Base-by-base conservation (phyloP, 1,140 invertebrate species). In the Trinorchestia longiramus region DNA sequence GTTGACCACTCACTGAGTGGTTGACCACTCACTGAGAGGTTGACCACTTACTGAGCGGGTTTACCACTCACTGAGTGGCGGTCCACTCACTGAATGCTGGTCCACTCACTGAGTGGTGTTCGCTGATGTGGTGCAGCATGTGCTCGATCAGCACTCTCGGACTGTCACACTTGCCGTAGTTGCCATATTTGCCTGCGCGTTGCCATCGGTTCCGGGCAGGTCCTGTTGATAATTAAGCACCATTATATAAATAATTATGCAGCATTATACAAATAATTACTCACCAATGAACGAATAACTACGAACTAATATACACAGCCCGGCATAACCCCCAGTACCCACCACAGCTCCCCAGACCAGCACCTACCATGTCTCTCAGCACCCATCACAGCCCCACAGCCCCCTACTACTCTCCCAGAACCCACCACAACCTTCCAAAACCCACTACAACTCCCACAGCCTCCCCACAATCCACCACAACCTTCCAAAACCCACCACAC, bases 111-210 rank as follows among this genome's bases (percentile, higher is more conserved):
- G 96, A 95, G 95, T 97, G 97, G 44, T 95, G 96, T 43, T 97
- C 96, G n/a, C 96, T 57, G 77, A 98, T 97, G 87, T 97, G 97
- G 41, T 97, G 96, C 42, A 98, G 96, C 43, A 97, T 97, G 87
- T 98, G 98, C 45, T 98, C 97, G 44, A 98, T 97, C 0, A 98
- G 97, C 97, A 98, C 98, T 97, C 98, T 97, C 0, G 98, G 98
- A 0, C 98, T 97, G 97, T 99, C 98, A 97, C 98, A 99, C 95
- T 97, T 97, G 62, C 98, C 97, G 96, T 98, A 98, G 97, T 98
- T 98, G 28, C 98, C 98, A 98, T 98, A 99, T 97, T 97, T 98
- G 0, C 98, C 98, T 43, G 98, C 98, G 0, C 97, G 97, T 43
- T 97, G 96, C 95, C 96, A 45, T 41, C 95, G 36, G 96, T 96